Evolutionary conservation across 2,888 invertebrate species (phyloP), one percentile per base, ranked within the genome.

Genomic region (Stegana nigrithorax): DNA sequence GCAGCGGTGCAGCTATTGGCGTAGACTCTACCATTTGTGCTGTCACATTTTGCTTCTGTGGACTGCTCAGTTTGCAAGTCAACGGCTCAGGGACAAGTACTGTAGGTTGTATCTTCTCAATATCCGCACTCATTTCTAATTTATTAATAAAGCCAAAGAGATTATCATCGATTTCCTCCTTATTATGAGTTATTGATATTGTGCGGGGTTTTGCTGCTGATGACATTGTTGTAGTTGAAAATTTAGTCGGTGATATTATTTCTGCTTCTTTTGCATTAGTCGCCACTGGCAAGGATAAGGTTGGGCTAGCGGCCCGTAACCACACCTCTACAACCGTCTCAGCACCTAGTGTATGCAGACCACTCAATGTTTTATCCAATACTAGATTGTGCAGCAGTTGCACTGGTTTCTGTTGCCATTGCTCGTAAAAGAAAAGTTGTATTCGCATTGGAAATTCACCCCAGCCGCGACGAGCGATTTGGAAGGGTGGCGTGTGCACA

Each of bases 401-500:
- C 26, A 93, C 90, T 0, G 94, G 93, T 65, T 93, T 91, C 83
- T 96, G 94, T 14, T 91, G 84, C 6, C 87, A 83, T 61, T 92
- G 90, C 39, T 89, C 87, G 4, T 88, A 86, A 82, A 96, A 96
- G 84, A 92, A 92, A 1, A 96, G 87, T 82, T 94, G 93, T 2
- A 95, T 88, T 57, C 92, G 87, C 4, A 95, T 88, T 0, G 94
- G 93, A 86, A 96, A 96, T 87, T 96, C 96, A 10, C 96, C 96
- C 96, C 96, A 96, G 17, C 96, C 96, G 63, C 94, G 89, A 36
- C 95, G 88, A 0, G 92, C 90, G 62, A 96, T 83, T 85, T 95
- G 93, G 87, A 93, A 96, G 0, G 96, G 96, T 0, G 92, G 88
- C 32, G 90, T 87, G 62, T 92, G 93, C 7, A 96, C 87, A 82